A percentile compares a stretch with the other conserved stretches of the same genome.
phyloP scores from a whole-genome alignment of 2,113 vertebrate genomes.

The Bagarius yarrelli region DNA sequence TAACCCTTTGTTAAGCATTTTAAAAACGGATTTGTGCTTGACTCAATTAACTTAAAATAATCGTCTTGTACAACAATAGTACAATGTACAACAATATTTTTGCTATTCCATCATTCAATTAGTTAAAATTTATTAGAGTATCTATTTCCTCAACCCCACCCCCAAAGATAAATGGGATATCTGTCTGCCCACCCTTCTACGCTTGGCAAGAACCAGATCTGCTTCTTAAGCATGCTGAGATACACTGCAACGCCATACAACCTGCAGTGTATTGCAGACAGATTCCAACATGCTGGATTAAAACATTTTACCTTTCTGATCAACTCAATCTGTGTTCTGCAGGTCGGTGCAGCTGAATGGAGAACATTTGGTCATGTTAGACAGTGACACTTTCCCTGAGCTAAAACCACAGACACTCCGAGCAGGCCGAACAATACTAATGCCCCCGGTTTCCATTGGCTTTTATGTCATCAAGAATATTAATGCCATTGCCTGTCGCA shows the following conservation, averaged over 20 bases:
- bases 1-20: too few species aligned
- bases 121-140: too few species aligned
- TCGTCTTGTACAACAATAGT: too few species aligned
- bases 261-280: slow-evolving; percentile 37
- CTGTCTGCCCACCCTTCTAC: too few species aligned
- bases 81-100: too few species aligned
- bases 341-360: slow-evolving; percentile 93
- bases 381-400: slow-evolving; percentile 89
- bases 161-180: too few species aligned
- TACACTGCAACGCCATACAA: slow-evolving; percentile 44
- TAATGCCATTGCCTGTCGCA: slow-evolving; percentile 90
- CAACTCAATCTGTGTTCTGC: slow-evolving; percentile 51
- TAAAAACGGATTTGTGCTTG: too few species aligned
- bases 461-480: slow-evolving; percentile 98
- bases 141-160: too few species aligned
- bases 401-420: slow-evolving; percentile 85
- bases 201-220: too few species aligned
- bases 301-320: slow-evolving; percentile 39
- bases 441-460: slow-evolving; percentile 92
- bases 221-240: slow-evolving; percentile 47
- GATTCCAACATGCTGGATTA: slow-evolving; percentile 33
- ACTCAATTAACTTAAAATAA: too few species aligned
- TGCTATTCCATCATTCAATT: too few species aligned
- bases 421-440: slow-evolving; percentile 88
- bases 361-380: slow-evolving; percentile 84